phyloP scores from a whole-genome alignment of 1,140 invertebrate genomes.

The Branchinecta lindahli region DNA sequence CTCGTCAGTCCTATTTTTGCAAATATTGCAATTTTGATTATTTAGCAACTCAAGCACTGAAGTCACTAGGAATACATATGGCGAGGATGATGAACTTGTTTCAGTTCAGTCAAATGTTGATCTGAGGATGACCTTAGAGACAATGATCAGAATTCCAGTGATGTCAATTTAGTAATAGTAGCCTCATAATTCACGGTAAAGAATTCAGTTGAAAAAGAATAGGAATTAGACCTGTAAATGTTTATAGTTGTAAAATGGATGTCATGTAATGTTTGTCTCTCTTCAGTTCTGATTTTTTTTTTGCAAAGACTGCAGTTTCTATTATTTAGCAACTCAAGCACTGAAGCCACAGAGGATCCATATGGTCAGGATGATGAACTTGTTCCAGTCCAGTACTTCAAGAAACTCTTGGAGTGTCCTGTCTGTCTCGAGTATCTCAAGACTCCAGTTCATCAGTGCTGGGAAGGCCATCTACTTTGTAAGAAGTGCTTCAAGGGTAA shows the following conservation, averaged over 20 bases:
- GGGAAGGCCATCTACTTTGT: slow-evolving; percentile 2
- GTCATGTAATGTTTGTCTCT: no score
- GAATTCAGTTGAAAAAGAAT: no score
- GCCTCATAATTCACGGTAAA: no score
- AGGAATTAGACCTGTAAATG: no score
- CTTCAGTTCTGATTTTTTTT: no score
- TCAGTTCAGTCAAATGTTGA: neutral
- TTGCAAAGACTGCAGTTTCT: no score
- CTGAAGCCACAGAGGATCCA: neutral
- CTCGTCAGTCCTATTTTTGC: no score
- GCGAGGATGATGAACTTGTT: neutral
- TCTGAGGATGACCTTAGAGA: no score
- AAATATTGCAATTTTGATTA: neutral
- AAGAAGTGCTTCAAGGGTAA: neutral
- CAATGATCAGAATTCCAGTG: no score
- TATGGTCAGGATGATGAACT: neutral
- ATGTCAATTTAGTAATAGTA: no score
- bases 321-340: neutral
- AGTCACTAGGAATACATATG: neutral
- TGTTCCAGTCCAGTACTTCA: neutral
- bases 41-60: neutral
- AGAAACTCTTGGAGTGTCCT: neutral
- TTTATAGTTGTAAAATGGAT: no score
- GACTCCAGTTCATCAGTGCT: neutral
- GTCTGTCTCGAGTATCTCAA: neutral